Evolutionary conservation across 2,113 vertebrate genomes (phyloP), one percentile per base, ranked within the genome.

Genomic region (Fregata magnificens): DNA sequence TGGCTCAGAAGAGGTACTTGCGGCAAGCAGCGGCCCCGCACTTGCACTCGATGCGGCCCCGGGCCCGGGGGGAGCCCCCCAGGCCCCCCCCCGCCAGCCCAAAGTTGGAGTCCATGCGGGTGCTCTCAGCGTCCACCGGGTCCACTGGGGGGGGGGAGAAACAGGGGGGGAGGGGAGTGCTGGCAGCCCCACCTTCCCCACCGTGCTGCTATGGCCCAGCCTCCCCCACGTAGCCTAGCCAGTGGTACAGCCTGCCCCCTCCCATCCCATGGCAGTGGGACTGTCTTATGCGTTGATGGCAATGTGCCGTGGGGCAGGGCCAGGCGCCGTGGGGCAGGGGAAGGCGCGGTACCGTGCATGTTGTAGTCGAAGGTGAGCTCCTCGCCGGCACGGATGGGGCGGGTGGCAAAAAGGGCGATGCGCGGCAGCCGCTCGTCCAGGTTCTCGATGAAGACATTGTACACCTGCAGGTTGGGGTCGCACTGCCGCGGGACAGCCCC

Each of bases 301-400:
- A n/a, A n/a, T n/a, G n/a, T n/a, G n/a, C n/a, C n/a, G n/a, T n/a
- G n/a, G 19, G 49, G 26, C 47, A 10, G 22, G 44, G 20, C 21
- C 31, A 14, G n/a, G 22, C 15, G 10, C 63, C 16, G 20, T 32
- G 31, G 63, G 22, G 49, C 11, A 10, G 32, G 31, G 10, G n/a
- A n/a, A n/a, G n/a, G n/a, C n/a, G n/a, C 14, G 3, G 40, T 76
- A 99, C 99, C 98, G 90, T 99, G 99, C 99, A 99, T 99, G 96
- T 99, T 99, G 98, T 99, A 99, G 98, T 99, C 99, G 82, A 99
- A 99, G 42, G 99, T 99, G 87, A 99, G 99, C 97, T 99, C 99
- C 96, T 99, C 99, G 14, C 99, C 99, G 8, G 98, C 98, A 7
- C 98, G 98, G 93, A 99, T 99, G 28, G 98, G 89, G 11, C 98